A percentile compares a stretch with the other conserved stretches of the same genome.
These are phyloP conservation scores for Ophion costatus DNA, from an alignment of 2,888 invertebrate genomes.

Conservation along the genomic window DNA sequence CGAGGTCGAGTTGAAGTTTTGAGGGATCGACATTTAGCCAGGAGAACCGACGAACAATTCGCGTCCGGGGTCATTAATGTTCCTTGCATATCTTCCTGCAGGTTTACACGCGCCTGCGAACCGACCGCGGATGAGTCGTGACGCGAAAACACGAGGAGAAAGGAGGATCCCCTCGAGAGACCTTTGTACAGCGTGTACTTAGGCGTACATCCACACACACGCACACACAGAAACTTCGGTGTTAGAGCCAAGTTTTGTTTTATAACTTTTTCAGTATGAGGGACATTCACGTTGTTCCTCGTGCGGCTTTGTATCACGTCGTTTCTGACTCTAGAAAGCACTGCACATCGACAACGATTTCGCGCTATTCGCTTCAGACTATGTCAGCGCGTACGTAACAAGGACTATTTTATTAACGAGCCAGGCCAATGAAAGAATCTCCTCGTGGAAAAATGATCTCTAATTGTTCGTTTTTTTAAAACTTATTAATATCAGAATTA, in stretches of 20 bases:
- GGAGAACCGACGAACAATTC: conserved; percentile 5
- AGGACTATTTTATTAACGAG: conserved; percentile 30
- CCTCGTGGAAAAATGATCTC: neutral
- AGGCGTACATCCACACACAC: conserved; percentile 10
- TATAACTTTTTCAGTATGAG: conserved; percentile 21
- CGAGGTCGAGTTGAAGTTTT: neutral
- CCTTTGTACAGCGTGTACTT: conserved; percentile 73
- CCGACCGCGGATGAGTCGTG: conserved; percentile 74
- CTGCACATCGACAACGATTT: conserved; percentile 24
- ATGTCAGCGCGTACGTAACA: conserved; percentile 22
- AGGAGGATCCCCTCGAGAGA: conserved; percentile 79
- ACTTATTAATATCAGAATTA: too few species aligned
- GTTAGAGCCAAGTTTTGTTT: conserved; percentile 53
- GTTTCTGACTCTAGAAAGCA: conserved; percentile 41
- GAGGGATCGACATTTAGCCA: conserved; percentile 1
- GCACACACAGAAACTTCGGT: conserved; percentile 34
- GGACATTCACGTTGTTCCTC: conserved; percentile 53
- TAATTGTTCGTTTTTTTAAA: too few species aligned
- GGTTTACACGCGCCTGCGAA: conserved; percentile 65
- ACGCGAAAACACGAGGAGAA: conserved; percentile 76
- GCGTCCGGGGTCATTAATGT: conserved; percentile 7
- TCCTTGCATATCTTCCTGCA: conserved; percentile 39
- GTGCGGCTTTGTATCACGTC: conserved; percentile 14
- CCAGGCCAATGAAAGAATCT: neutral
- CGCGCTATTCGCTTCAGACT: neutral